Evolutionary conservation across 2,797 vertebrate species (phyloP).

Genomic region (Neoniphon sammara): DNA sequence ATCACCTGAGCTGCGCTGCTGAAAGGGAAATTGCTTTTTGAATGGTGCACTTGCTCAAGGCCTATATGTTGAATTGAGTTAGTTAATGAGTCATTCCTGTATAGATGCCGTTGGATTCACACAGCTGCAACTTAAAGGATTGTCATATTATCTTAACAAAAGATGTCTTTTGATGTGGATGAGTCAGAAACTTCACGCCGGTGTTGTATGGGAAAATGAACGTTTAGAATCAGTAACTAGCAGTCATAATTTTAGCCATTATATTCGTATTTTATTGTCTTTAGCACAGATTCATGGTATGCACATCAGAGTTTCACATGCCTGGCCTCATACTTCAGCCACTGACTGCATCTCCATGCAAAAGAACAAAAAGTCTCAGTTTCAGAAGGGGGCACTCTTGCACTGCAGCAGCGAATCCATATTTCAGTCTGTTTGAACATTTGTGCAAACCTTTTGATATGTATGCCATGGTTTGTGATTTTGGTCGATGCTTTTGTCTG

Average conservation of each 20-base stretch:
- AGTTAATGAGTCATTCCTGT: not conserved
- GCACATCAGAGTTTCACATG: not conserved
- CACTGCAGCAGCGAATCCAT: conserved; percentile 1
- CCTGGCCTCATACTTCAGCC: not conserved
- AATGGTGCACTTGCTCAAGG: not conserved
- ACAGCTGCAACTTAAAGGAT: not conserved
- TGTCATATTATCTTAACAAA: not conserved
- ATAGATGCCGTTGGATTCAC: not conserved
- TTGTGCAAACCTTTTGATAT: conserved; percentile 32
- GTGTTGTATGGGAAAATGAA: too few species aligned
- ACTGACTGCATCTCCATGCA: not conserved
- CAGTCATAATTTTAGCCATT: too few species aligned
- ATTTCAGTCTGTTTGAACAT: conserved; percentile 32
- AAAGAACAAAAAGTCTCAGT: not conserved
- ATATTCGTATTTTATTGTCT: too few species aligned
- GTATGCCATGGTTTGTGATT: conserved; percentile 7
- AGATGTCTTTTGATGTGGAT: not conserved
- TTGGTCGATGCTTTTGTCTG: conserved; percentile 41
- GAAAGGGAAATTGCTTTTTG: not conserved
- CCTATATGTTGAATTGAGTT: not conserved
- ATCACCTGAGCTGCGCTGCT: not conserved
- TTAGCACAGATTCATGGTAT: not conserved
- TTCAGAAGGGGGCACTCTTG: conserved; percentile 67
- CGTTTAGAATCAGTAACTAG: too few species aligned
- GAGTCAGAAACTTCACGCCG: too few species aligned